These are phyloP conservation scores for Prionchulus punctatus DNA, from an alignment of 2,888 invertebrate species.

Conservation along the genomic window DNA sequence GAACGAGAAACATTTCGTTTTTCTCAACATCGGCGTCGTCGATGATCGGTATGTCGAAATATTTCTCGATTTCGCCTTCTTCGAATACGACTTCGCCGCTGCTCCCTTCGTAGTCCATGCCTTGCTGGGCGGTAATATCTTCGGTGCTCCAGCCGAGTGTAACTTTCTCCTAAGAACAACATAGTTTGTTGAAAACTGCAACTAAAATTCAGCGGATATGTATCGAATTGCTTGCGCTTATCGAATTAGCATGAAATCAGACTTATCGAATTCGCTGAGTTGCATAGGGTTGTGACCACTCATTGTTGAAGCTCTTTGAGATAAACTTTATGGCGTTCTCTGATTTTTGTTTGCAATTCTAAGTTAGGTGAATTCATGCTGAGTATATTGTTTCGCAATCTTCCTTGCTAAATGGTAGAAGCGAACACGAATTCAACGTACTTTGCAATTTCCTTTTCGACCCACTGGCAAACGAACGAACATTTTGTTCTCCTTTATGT, in stretches of 20 bases:
- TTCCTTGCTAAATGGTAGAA: too few species aligned
- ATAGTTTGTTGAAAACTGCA: too few species aligned
- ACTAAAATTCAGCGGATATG: too few species aligned
- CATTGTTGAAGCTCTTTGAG: too few species aligned
- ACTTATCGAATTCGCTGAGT: too few species aligned
- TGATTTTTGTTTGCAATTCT: too few species aligned
- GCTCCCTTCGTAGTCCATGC: slow-evolving; percentile 42
- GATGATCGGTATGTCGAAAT: slow-evolving; percentile 42
- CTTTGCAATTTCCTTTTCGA: slow-evolving; percentile 11
- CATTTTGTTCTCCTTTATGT: slow-evolving; percentile 17
- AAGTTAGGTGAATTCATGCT: too few species aligned
- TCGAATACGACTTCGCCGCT: slow-evolving; percentile 37
- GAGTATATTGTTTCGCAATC: too few species aligned
- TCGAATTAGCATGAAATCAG: too few species aligned
- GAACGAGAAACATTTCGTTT: slow-evolving; percentile 46
- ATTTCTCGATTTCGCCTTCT: slow-evolving; percentile 39
- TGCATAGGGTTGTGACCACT: too few species aligned
- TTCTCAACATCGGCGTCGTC: slow-evolving; percentile 45
- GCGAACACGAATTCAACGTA: not conserved
- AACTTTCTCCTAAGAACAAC: slow-evolving; percentile 20
- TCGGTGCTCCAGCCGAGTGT: slow-evolving; percentile 42
- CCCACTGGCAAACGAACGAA: slow-evolving; percentile 16
- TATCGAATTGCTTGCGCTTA: too few species aligned
- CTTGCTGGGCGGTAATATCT: slow-evolving; percentile 43
- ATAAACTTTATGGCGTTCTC: too few species aligned